Evolutionary conservation across 2,888 invertebrate species (phyloP).

Genomic region (Monochamus alternatus): DNA sequence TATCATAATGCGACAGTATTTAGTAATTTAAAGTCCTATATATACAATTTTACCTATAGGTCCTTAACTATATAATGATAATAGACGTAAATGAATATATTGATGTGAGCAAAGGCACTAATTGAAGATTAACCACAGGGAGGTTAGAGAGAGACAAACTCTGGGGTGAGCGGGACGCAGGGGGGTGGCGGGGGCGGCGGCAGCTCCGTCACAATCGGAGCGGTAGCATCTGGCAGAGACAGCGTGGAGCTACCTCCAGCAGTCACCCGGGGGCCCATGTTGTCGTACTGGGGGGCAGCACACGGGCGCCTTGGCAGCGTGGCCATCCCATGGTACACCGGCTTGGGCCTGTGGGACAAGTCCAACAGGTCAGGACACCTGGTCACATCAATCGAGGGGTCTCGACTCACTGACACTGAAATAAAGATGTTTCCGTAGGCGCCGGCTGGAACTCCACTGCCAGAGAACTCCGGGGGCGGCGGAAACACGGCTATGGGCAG

Average conservation of each 20-base stretch:
- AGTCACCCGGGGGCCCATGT: conserved; percentile 91
- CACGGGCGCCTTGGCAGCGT: conserved; percentile 69
- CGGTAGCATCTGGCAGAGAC: conserved; percentile 81
- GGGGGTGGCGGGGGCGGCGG: conserved; percentile 76
- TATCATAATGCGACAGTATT: conserved; percentile 4
- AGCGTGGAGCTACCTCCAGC: conserved; percentile 91
- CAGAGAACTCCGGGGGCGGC: conserved; percentile 77
- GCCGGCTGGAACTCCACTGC: conserved; percentile 72
- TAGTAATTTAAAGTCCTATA: background rate
- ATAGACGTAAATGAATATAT: conserved; percentile 48
- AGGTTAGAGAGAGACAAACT: conserved; percentile 74
- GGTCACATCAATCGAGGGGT: conserved; percentile 77
- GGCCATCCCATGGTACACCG: conserved; percentile 70
- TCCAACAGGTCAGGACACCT: conserved; percentile 88
- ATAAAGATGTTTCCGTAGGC: conserved; percentile 87
- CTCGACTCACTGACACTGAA: conserved; percentile 85
- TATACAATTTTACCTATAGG: conserved; percentile 23
- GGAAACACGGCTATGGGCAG: conserved; percentile 69
- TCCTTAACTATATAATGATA: conserved; percentile 13
- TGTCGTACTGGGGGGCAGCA: conserved; percentile 79
- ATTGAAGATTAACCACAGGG: conserved; percentile 70
- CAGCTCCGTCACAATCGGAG: conserved; percentile 69
- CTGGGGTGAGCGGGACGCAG: conserved; percentile 74
- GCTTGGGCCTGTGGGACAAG: conserved; percentile 75
- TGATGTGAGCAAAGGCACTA: conserved; percentile 72